Percentiles rank a stretch among this genome's conserved stretches.
Conservation (phyloP, 2,113 vertebrate species). For the Taurulus bubalis region DNA sequence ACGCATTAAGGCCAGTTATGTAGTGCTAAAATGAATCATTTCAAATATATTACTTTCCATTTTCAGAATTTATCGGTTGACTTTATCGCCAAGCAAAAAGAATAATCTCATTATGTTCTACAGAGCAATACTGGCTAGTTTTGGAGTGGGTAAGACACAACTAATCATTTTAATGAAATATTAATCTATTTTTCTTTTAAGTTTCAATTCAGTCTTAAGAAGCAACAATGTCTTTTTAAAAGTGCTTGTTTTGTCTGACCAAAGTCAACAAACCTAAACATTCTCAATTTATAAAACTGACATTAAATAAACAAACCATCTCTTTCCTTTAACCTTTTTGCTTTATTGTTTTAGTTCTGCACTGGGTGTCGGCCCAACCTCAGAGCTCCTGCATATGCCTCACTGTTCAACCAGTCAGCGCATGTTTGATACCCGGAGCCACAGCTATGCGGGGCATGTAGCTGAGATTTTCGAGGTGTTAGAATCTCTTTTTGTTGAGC, state of each 20-base stretch:
- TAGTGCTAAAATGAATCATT: background rate
- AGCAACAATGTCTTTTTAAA: background rate
- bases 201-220: background rate
- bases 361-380: slow-evolving; percentile 15
- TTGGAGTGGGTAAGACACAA: too few relatives aligned
- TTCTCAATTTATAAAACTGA: slow-evolving; percentile 14
- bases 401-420: slow-evolving; percentile 35
- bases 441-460: slow-evolving; percentile 41
- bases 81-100: slow-evolving; percentile 1
- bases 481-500: slow-evolving; percentile 34
- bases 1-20: background rate
- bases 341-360: slow-evolving; percentile 32
- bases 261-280: slow-evolving; percentile 19
- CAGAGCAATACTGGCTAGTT: background rate
- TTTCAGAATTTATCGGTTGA: background rate
- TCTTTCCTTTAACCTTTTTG: slow-evolving; percentile 14
- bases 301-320: slow-evolving; percentile 21
- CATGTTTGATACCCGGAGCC: slow-evolving; percentile 25
- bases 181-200: background rate
- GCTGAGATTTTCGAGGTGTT: slow-evolving; percentile 23
- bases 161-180: background rate
- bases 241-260: background rate
- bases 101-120: background rate
- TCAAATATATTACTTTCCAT: background rate
- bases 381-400: slow-evolving; percentile 27